These are phyloP conservation scores for Cephalopterus ornatus DNA, from an alignment of 2,113 vertebrate species.

Conservation along the genomic window DNA sequence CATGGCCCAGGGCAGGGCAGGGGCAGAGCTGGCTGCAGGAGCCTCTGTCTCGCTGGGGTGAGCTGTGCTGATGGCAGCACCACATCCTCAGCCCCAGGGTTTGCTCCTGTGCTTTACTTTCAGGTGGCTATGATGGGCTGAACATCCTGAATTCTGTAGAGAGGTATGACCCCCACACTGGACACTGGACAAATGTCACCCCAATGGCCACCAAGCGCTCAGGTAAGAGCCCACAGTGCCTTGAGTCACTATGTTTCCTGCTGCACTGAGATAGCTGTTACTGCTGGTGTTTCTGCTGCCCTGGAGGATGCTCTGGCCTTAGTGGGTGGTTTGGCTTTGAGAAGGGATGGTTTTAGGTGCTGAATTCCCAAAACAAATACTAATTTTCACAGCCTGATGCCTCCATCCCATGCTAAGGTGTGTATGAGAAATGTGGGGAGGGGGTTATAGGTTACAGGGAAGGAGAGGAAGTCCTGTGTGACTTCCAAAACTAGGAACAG, in stretches of 20 bases:
- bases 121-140: slow-evolving; percentile 95
- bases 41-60: background rate
- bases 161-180: slow-evolving; percentile 95
- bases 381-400: background rate
- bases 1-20: fast-evolving
- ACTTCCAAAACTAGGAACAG: background rate
- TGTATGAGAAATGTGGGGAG: background rate
- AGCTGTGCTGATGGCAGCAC: background rate
- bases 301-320: background rate
- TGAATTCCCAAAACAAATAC: background rate
- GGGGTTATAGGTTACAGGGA: background rate
- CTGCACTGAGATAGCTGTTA: background rate
- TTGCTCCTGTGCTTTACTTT: slow-evolving; percentile 11
- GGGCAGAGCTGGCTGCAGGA: background rate
- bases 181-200: slow-evolving; percentile 97
- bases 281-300: background rate
- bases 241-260: background rate
- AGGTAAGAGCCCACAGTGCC: slow-evolving; percentile 67
- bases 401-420: background rate
- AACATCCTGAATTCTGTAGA: slow-evolving; percentile 98
- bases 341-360: background rate
- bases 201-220: slow-evolving; percentile 98
- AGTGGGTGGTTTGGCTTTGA: background rate
- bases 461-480: background rate
- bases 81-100: background rate